These are phyloP conservation scores for Indicator maculatus DNA, from an alignment of 2,113 vertebrate species.

Conservation along the genomic window DNA sequence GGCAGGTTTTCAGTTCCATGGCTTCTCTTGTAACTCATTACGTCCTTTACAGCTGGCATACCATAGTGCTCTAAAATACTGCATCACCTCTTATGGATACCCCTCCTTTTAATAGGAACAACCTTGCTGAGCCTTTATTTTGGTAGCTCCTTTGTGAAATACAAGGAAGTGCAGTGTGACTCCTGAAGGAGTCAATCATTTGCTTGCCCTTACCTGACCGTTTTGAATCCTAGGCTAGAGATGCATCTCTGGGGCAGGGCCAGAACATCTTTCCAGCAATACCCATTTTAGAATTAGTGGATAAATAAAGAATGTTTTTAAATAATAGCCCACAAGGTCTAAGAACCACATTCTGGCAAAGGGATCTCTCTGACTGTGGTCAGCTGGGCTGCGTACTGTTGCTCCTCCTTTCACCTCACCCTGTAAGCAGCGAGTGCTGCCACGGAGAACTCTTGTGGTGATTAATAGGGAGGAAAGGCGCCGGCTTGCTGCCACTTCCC, in stretches of 20 bases:
- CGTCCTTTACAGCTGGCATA: not conserved
- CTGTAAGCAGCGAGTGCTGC: not conserved
- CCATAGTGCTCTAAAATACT: not conserved
- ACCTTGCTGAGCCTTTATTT: not conserved
- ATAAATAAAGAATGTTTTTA: not conserved
- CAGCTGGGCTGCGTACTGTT: not conserved
- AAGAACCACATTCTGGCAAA: not conserved
- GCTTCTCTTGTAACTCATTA: conserved; percentile 5
- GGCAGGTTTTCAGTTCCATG: not conserved
- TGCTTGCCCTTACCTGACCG: not conserved
- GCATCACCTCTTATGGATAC: not conserved
- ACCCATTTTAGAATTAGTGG: not conserved
- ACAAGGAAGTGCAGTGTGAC: not conserved
- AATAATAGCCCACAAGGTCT: not conserved
- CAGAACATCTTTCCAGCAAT: not conserved
- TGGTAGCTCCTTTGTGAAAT: not conserved
- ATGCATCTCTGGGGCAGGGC: not conserved
- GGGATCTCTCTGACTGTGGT: not conserved
- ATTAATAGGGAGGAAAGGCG: conserved; percentile 1
- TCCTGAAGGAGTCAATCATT: not conserved
- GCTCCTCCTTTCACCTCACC: not conserved
- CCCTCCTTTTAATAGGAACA: not conserved
- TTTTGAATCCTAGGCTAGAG: not conserved
- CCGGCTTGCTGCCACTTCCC: not conserved
- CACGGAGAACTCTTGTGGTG: not conserved